Base-by-base conservation (phyloP, 2,888 invertebrate species). In the Spodoptera picta region DNA sequence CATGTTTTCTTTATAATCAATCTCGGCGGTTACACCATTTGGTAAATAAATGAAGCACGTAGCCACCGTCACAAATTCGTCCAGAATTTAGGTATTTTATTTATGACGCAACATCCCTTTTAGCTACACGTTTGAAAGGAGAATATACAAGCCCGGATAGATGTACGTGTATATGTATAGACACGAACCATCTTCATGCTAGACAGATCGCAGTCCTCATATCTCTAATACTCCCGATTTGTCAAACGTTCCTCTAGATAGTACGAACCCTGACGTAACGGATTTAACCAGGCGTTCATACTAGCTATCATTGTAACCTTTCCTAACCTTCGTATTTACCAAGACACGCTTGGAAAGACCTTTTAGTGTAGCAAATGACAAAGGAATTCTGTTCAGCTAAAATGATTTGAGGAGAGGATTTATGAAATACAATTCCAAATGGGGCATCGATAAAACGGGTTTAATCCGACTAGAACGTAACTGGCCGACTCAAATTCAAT, bases 361-460 rank as follows among this genome's bases (percentile, higher is more conserved):
- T 53, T 41, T 11, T 10, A 27, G 9, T 42, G 44, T 19, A 53
- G 9, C 11, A 6, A 31, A 14, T 45, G 14, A 49, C 14, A 23
- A 12, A 19, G 9, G 23, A 9, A n/a, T 23, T 60, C 36, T 27
- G n/a, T 23, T 24, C 4, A 4, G 6, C 14, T 14, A n/a, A 52
- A 24, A 45, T 24, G 31, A 65, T 44, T 48, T 60, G 4, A 48
- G n/a, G 42, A 23, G 0, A 5, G 9, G 12, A 24, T 36, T 43
- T 12, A 23, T 36, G 12, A 46, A 69, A 54, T 23, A 49, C 48
- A 49, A 11, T 69, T 31, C 23, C 23, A 9, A 53, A 51, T 68
- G 6, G 9, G 24, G 7, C 10, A 19, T n/a, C 24, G 50, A 50
- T 24, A 36, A 50, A 58, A 57, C 45, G 4, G 11, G 5, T 24